These are phyloP conservation scores for Microtus ochrogaster DNA, from an alignment of 2,113 vertebrate species.

Conservation along the genomic window DNA sequence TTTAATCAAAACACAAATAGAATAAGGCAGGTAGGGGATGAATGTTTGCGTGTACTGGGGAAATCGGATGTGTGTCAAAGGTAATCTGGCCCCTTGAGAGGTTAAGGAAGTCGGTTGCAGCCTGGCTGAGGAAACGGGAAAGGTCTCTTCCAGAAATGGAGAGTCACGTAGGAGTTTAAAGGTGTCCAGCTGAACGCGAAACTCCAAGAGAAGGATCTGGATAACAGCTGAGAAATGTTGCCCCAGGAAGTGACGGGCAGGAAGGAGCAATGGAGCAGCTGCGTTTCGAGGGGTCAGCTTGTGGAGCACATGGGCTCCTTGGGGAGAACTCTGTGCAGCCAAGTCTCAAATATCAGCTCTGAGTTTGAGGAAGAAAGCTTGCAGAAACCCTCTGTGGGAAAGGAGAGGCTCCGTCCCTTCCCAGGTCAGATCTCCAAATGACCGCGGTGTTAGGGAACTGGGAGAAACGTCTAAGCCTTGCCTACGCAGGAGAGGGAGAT, in stretches of 20 bases:
- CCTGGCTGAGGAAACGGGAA: background rate
- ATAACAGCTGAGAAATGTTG: background rate
- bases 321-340: background rate
- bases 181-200: background rate
- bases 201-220: background rate
- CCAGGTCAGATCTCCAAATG: background rate
- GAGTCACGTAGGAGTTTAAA: background rate
- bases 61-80: background rate
- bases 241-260: background rate
- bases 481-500: constrained; percentile 2
- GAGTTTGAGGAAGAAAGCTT: background rate
- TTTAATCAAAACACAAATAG: background rate
- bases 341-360: background rate
- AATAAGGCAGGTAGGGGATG: background rate
- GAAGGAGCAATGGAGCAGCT: background rate
- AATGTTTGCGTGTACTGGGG: background rate
- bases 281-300: background rate
- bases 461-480: background rate
- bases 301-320: background rate
- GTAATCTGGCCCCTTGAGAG: background rate
- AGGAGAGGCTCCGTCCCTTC: background rate
- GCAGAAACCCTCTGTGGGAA: background rate
- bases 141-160: background rate
- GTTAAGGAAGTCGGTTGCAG: background rate
- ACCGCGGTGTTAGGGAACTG: background rate